Conservation (phyloP, 2,888 invertebrate species). For the Lymantria monacha region DNA sequence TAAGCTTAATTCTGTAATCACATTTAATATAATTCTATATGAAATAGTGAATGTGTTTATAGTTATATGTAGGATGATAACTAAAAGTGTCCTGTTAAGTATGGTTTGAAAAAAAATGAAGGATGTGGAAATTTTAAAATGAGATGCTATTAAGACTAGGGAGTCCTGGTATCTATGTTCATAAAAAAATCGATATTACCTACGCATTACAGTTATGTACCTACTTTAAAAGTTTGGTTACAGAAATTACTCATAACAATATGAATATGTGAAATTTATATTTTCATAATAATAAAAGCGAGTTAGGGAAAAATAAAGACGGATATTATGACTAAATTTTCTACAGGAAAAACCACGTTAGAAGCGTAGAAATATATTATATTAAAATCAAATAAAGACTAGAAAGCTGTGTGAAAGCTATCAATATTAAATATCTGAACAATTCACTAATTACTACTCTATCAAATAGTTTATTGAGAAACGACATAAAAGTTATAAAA, state of each 20-base stretch:
- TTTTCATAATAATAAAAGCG: not conserved
- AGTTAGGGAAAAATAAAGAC: not conserved
- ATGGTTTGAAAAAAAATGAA: too few relatives aligned
- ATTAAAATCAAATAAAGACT: not conserved
- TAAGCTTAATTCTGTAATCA: too few relatives aligned
- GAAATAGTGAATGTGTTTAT: too few relatives aligned
- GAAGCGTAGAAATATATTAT: constrained; percentile 1
- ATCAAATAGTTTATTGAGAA: not conserved
- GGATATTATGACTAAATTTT: constrained; percentile 4
- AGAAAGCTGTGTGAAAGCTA: not conserved
- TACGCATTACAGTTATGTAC: constrained; percentile 6
- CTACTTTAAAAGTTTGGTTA: not conserved
- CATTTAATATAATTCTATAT: too few relatives aligned
- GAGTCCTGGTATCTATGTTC: not conserved
- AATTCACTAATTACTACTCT: not conserved
- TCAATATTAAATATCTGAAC: not conserved
- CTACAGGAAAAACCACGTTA: constrained; percentile 27
- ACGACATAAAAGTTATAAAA: constrained; percentile 25
- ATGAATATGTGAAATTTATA: not conserved
- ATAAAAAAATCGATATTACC: constrained; percentile 24
- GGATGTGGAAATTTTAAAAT: too few relatives aligned
- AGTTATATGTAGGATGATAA: too few relatives aligned
- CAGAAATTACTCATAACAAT: not conserved
- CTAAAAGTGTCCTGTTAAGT: too few relatives aligned
- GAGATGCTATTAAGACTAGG: too few relatives aligned